Evolutionary conservation across 2,797 vertebrate genomes (phyloP).

Genomic region (Sphenodon punctatus): DNA sequence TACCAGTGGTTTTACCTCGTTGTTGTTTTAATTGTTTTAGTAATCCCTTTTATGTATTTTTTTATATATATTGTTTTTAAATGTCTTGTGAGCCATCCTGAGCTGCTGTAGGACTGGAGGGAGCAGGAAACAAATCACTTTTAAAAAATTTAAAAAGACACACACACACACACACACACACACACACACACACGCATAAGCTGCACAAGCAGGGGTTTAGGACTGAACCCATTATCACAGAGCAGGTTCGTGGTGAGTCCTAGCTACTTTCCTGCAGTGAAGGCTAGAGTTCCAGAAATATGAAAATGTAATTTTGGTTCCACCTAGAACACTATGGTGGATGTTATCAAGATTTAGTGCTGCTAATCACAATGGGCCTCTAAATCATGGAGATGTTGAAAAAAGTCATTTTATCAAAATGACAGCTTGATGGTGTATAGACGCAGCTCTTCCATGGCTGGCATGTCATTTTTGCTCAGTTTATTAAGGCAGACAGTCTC

Average conservation of each 20-base stretch:
- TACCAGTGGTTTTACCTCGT: too few species aligned
- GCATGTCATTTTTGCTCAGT: not conserved
- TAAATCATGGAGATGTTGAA: not conserved
- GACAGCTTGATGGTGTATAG: constrained; percentile 8
- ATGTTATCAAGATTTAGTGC: not conserved
- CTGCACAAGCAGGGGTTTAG: too few species aligned
- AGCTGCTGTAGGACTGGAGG: too few species aligned
- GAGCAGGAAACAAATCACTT: too few species aligned
- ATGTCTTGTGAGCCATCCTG: too few species aligned
- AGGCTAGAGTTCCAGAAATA: not conserved
- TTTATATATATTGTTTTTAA: too few species aligned
- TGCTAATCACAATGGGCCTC: not conserved
- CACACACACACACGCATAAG: too few species aligned
- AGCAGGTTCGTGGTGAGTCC: not conserved
- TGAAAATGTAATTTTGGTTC: not conserved
- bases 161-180: too few species aligned
- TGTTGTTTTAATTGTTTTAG: too few species aligned
- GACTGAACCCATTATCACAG: too few species aligned
- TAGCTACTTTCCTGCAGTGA: not conserved
- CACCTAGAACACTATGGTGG: not conserved
- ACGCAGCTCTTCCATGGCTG: not conserved
- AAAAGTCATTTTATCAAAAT: not conserved
- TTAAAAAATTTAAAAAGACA: too few species aligned
- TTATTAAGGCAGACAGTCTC: not conserved
- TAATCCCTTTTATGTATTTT: too few species aligned